These are phyloP conservation scores for Brienomyrus longianalis DNA, from an alignment of 2,113 vertebrate genomes.

Conservation along the genomic window DNA sequence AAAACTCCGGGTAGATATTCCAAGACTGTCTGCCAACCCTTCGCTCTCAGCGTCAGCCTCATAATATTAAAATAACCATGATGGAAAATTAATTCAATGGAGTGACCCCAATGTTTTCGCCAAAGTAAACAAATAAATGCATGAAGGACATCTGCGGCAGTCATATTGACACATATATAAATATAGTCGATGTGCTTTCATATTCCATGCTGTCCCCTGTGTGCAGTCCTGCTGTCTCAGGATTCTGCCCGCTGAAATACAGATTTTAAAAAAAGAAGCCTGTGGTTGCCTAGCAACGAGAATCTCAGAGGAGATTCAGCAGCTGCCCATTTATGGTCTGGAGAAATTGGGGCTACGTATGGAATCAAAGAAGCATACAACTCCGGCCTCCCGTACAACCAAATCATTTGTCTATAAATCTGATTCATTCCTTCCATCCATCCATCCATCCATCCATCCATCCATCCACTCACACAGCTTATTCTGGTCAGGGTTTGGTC, in stretches of 20 bases:
- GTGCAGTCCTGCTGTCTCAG: slow-evolving; percentile 9
- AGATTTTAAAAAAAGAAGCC: slow-evolving; percentile 33
- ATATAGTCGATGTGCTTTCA: neutral
- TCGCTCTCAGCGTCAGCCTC: neutral
- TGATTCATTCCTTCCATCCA: neutral
- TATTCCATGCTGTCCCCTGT: slow-evolving; percentile 31
- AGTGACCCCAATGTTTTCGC: neutral
- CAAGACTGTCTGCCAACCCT: neutral
- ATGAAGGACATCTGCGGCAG: neutral
- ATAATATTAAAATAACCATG: slow-evolving; percentile 16
- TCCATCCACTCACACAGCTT: neutral
- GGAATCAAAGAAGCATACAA: neutral
- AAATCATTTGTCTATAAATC: neutral
- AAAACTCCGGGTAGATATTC: neutral
- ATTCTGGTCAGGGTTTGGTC: neutral
- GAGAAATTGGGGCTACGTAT: slow-evolving; percentile 1
- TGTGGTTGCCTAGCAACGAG: slow-evolving; percentile 56
- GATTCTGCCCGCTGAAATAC: slow-evolving; percentile 23
- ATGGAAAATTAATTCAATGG: slow-evolving; percentile 22
- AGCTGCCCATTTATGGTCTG: slow-evolving; percentile 31
- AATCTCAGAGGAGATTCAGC: slow-evolving; percentile 38
- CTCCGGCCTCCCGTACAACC: neutral
- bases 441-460: neutral
- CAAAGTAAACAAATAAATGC: slow-evolving; percentile 18
- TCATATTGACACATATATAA: slow-evolving; percentile 13